These are phyloP conservation scores for Sarotherodon lohbergeri DNA, from an alignment of 2,113 vertebrate genomes.

Conservation along the genomic window DNA sequence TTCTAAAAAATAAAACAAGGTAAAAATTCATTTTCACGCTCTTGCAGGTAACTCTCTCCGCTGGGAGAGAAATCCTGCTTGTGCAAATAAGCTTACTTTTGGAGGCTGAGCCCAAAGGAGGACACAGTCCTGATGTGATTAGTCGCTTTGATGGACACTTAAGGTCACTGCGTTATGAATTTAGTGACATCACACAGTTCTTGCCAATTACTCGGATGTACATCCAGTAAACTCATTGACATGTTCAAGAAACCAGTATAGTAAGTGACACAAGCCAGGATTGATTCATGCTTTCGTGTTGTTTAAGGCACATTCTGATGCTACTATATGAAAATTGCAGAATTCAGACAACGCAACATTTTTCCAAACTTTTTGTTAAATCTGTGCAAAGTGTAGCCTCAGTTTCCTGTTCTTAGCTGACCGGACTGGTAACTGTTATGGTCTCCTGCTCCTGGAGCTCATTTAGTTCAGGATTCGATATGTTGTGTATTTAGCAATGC, in stretches of 20 bases:
- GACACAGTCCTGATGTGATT: neutral
- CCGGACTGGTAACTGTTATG: neutral
- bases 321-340: neutral
- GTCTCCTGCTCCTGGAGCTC: neutral
- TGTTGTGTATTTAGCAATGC: neutral
- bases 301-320: neutral
- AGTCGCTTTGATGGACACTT: neutral
- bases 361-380: neutral
- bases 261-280: neutral
- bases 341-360: neutral
- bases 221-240: neutral
- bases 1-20: neutral
- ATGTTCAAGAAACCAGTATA: neutral
- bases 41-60: neutral
- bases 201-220: neutral
- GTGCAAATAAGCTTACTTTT: neutral
- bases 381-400: neutral
- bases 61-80: neutral
- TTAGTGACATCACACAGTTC: neutral
- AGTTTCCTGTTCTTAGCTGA: neutral
- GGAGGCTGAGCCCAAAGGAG: neutral
- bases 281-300: neutral
- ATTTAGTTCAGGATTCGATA: neutral
- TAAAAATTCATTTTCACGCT: neutral
- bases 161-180: neutral